phyloP scores from a whole-genome alignment of 2,797 vertebrate genomes.

The Lemur catta region DNA sequence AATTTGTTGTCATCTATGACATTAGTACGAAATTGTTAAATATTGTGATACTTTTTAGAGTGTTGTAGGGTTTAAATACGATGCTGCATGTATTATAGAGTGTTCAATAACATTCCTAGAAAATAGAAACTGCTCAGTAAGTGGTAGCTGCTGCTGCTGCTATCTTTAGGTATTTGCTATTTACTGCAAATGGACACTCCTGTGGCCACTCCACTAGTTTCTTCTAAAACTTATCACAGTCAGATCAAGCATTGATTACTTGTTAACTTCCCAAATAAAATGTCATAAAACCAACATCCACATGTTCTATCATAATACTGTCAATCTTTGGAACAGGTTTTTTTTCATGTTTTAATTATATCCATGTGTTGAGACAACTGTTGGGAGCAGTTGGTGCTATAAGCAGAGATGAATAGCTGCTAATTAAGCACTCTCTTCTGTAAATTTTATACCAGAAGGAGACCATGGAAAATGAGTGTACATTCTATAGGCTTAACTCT shows the following conservation, averaged over 20 bases:
- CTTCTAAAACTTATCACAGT: not conserved
- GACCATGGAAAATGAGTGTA: not conserved
- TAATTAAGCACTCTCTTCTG: not conserved
- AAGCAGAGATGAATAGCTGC: constrained; percentile 6
- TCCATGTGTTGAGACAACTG: not conserved
- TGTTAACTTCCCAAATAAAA: not conserved
- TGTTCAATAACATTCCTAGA: not conserved
- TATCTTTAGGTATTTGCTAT: not conserved
- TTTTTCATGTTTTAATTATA: not conserved
- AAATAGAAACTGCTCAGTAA: not conserved
- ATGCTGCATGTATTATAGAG: not conserved
- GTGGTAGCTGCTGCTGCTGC: not conserved
- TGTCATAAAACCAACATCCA: not conserved
- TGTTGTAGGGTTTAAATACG: not conserved
- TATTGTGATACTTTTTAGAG: constrained; percentile 7
- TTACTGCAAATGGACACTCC: not conserved
- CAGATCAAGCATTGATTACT: constrained; percentile 3
- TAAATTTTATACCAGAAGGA: constrained; percentile 30
- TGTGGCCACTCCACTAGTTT: not conserved
- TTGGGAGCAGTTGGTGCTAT: not conserved
- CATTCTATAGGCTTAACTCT: not conserved
- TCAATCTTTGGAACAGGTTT: not conserved
- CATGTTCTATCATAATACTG: not conserved
- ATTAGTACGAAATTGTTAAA: not conserved
- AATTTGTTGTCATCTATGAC: not conserved